A percentile compares a stretch with the other conserved stretches of the same genome.
phyloP scores from a whole-genome alignment of 2,113 vertebrate species.

The Balaeniceps rex region DNA sequence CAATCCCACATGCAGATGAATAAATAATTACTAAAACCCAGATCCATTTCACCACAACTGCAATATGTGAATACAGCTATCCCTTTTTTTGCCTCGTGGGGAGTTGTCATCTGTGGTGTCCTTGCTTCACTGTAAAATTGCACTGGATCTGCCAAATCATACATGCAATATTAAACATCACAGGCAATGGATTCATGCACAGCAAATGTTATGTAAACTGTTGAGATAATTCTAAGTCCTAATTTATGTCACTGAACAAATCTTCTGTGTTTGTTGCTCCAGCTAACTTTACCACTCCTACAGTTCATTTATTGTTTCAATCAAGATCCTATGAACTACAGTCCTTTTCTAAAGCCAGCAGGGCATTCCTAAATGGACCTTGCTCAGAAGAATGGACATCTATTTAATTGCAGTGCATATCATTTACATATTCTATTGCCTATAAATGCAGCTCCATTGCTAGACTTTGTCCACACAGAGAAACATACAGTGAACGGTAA shows the following conservation, averaged over 20 bases:
- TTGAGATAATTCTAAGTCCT: neutral
- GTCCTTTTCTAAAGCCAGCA: neutral
- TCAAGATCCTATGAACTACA: neutral
- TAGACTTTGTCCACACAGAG: neutral
- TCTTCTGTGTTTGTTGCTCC: neutral
- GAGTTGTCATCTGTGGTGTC: neutral
- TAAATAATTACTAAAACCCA: neutral
- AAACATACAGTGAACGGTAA: neutral
- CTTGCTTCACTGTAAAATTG: neutral
- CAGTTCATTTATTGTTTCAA: neutral
- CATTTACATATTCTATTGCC: neutral
- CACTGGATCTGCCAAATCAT: constrained; percentile 8
- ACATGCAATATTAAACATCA: constrained; percentile 32
- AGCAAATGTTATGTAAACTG: constrained; percentile 8
- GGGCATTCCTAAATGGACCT: neutral
- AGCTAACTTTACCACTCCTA: neutral
- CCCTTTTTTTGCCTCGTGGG: neutral
- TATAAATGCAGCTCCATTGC: neutral
- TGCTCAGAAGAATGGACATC: neutral
- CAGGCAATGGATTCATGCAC: neutral
- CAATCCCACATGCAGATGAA: neutral
- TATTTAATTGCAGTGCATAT: neutral
- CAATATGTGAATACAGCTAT: neutral
- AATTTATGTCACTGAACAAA: neutral
- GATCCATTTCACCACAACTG: neutral